Percentiles rank a stretch among this genome's conserved stretches.
Evolutionary conservation across 2,113 vertebrate species (phyloP).

Genomic region (Eulemur macaco): DNA sequence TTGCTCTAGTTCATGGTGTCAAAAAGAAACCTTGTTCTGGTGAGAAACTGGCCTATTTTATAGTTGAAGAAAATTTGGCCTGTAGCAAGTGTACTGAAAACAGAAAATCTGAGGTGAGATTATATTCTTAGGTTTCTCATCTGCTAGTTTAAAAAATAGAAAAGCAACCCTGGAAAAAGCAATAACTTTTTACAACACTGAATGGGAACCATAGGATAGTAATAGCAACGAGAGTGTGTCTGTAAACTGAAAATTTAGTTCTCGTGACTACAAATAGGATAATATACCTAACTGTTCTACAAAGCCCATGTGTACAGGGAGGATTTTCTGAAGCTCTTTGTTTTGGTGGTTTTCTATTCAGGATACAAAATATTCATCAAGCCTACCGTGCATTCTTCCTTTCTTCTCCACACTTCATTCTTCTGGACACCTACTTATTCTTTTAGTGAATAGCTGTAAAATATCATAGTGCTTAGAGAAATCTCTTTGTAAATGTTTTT

Average conservation of each 20-base stretch:
- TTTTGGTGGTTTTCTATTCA: conserved; percentile 44
- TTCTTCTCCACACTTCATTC: conserved; percentile 41
- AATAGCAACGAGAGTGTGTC: neutral
- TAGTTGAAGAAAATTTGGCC: neutral
- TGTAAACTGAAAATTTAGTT: conserved; percentile 9
- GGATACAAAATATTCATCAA: conserved; percentile 23
- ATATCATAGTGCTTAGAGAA: conserved; percentile 46
- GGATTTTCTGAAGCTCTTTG: neutral
- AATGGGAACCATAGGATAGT: neutral
- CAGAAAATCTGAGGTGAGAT: neutral
- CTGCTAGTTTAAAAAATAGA: conserved; percentile 24
- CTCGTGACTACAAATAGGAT: neutral
- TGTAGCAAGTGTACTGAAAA: conserved; percentile 3
- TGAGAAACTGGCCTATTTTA: neutral
- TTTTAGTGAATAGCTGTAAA: conserved; percentile 64
- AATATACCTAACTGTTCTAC: neutral
- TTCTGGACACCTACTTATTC: conserved; percentile 47
- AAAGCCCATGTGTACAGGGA: neutral
- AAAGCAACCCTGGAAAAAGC: neutral
- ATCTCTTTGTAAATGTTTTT: conserved; percentile 65
- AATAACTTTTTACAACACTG: neutral
- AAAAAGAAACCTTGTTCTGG: neutral
- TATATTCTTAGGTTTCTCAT: neutral
- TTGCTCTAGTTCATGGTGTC: neutral
- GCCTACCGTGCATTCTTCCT: neutral